A percentile compares a stretch with the other conserved stretches of the same genome.
Evolutionary conservation across 2,797 vertebrate species (phyloP).

Genomic region (Varecia variegata): DNA sequence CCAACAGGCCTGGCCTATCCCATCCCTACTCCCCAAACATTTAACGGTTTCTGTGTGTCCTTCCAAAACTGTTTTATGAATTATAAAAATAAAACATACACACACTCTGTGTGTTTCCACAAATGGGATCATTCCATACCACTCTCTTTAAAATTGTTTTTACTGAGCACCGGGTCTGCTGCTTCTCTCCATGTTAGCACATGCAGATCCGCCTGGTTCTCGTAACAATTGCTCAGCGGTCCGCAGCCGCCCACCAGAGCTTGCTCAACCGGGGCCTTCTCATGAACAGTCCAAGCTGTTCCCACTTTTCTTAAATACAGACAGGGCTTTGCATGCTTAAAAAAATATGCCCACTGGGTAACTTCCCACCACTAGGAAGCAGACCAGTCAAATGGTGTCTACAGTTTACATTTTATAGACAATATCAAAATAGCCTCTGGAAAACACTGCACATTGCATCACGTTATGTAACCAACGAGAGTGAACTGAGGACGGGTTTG

Average conservation of each 20-base stretch:
- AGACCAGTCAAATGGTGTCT: not conserved
- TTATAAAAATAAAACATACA: not conserved
- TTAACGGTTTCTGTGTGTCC: not conserved
- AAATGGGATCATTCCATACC: not conserved
- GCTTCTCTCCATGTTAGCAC: not conserved
- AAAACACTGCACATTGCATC: not conserved
- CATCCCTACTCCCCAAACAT: not conserved
- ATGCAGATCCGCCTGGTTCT: not conserved
- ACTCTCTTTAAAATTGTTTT: not conserved
- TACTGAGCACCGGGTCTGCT: fast-evolving
- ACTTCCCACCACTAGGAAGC: not conserved
- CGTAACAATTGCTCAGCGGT: not conserved
- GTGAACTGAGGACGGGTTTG: not conserved
- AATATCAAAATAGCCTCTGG: not conserved
- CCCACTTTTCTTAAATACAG: not conserved
- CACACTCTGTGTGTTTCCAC: not conserved
- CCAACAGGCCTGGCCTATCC: not conserved
- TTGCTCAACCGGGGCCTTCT: not conserved
- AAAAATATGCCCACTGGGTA: not conserved
- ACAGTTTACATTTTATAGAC: not conserved
- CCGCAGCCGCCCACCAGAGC: not conserved
- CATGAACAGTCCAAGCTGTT: not conserved
- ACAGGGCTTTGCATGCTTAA: not conserved
- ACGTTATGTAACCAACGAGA: not conserved
- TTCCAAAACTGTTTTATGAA: not conserved